Conservation (phyloP, 2,888 invertebrate species). For the Bembecia ichneumoniformis region DNA sequence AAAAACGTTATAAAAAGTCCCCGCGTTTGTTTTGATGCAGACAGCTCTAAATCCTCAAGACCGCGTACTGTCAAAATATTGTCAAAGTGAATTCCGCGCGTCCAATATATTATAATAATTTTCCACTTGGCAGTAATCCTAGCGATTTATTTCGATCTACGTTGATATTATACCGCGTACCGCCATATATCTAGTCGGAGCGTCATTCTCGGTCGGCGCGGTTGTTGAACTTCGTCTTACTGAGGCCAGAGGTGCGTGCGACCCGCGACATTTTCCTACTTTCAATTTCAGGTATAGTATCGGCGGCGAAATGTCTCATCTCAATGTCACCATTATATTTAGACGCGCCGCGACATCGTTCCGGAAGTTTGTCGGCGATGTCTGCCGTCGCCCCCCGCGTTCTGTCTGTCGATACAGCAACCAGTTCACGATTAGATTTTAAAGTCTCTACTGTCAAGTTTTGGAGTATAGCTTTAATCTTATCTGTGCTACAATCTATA, state of each 20-base stretch:
- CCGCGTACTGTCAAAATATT: constrained; percentile 70
- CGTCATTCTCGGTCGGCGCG: constrained; percentile 46
- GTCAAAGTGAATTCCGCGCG: constrained; percentile 68
- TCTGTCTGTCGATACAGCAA: not conserved
- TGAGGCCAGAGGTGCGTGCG: constrained; percentile 28
- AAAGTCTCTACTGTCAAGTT: too few species aligned
- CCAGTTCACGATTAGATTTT: too few species aligned
- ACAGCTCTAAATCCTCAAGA: constrained; percentile 49
- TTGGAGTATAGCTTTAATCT: too few species aligned
- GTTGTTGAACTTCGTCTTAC: constrained; percentile 64
- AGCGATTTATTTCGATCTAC: constrained; percentile 68
- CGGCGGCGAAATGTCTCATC: constrained; percentile 49
- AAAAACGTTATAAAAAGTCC: constrained; percentile 17
- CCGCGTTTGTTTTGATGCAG: constrained; percentile 28
- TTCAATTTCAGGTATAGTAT: constrained; percentile 31
- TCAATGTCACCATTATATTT: constrained; percentile 31
- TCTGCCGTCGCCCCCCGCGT: constrained; percentile 9
- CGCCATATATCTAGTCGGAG: constrained; percentile 61
- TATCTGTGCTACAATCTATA: too few species aligned
- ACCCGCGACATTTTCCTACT: constrained; percentile 26
- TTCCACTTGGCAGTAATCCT: constrained; percentile 71
- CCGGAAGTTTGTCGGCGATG: constrained; percentile 49
- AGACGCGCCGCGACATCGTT: constrained; percentile 12
- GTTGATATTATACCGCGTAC: constrained; percentile 65
- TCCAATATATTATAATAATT: constrained; percentile 70